These are phyloP conservation scores for Poeciliopsis gracilis DNA, from an alignment of 2,797 vertebrate species.

Conservation along the genomic window DNA sequence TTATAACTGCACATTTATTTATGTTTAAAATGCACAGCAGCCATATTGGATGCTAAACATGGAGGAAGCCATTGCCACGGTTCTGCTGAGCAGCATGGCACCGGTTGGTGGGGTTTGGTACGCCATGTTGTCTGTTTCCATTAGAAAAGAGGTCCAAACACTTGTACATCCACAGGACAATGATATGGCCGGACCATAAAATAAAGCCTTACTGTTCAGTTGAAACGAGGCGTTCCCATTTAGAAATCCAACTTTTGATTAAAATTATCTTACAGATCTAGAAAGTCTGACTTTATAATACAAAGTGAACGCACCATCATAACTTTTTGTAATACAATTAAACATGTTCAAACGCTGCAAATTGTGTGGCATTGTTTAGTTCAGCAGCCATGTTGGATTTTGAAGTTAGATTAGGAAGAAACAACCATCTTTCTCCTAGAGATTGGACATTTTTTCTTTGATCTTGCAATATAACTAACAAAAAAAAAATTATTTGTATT, in stretches of 20 bases:
- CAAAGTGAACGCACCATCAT: neutral
- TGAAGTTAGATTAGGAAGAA: neutral
- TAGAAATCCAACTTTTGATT: neutral
- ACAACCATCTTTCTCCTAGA: neutral
- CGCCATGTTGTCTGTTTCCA: too few species aligned
- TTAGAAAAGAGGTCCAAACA: too few species aligned
- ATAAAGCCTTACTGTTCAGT: neutral
- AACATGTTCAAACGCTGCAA: neutral
- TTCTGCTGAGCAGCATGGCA: too few species aligned
- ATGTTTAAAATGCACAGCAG: neutral
- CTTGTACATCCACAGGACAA: too few species aligned
- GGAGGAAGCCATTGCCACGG: neutral
- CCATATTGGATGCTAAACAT: neutral
- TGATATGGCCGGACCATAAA: too few species aligned
- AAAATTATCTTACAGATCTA: neutral
- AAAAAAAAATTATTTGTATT: neutral
- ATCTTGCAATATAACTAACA: neutral
- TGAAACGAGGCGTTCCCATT: neutral
- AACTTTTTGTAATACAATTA: neutral
- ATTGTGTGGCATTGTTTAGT: neutral
- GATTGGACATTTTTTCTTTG: neutral
- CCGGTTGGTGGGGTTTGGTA: too few species aligned
- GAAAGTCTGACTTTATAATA: neutral
- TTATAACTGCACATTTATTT: neutral
- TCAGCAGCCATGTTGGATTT: neutral